These are phyloP conservation scores for Miniopterus natalensis DNA, from an alignment of 2,113 vertebrate genomes.

Conservation along the genomic window DNA sequence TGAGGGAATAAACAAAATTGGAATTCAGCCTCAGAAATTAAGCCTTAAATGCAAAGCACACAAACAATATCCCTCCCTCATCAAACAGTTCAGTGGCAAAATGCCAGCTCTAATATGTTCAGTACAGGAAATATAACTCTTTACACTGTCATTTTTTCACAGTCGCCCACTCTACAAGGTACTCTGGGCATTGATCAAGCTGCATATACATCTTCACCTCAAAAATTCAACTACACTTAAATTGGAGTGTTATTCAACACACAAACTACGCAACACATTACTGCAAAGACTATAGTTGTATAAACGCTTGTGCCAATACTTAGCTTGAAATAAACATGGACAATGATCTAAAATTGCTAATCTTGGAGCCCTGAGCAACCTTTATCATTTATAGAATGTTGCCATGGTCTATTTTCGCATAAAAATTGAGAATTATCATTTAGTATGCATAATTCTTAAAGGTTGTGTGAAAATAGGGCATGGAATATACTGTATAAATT, in stretches of 20 bases:
- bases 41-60: slow-evolving; percentile 48
- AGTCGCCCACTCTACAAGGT: not conserved
- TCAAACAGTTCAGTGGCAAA: not conserved
- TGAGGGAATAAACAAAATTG: slow-evolving; percentile 73
- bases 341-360: not conserved
- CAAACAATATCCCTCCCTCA: not conserved
- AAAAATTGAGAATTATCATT: not conserved
- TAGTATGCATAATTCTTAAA: not conserved
- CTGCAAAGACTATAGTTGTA: not conserved
- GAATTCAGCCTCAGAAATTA: slow-evolving; percentile 55
- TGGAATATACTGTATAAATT: not conserved
- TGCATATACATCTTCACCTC: not conserved
- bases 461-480: not conserved
- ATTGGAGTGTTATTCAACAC: not conserved
- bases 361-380: not conserved
- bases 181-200: not conserved
- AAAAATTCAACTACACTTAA: slow-evolving; percentile 36
- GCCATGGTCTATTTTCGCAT: not conserved
- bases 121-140: not conserved
- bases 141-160: not conserved
- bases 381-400: not conserved
- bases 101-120: not conserved
- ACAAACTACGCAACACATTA: not conserved
- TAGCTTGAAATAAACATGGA: not conserved
- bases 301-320: not conserved